Evolutionary conservation across 2,797 vertebrate species (phyloP).

Genomic region (Babyrousa celebensis): DNA sequence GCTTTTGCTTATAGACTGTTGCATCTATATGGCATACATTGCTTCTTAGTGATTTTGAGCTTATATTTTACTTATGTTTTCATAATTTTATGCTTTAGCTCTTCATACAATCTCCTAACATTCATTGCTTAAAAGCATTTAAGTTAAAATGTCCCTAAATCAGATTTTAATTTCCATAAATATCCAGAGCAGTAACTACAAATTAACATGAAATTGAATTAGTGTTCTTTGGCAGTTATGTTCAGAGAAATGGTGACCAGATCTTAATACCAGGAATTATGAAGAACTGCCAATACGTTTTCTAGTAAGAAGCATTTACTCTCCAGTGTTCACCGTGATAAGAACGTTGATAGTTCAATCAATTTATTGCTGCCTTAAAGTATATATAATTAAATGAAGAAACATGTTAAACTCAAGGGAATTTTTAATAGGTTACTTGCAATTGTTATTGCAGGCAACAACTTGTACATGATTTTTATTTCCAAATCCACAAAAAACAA

Average conservation of each 20-base stretch:
- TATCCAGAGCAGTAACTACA: constrained; percentile 75
- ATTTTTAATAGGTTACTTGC: constrained; percentile 98
- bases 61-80: constrained; percentile 73
- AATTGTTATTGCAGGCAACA: constrained; percentile 98
- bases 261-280: constrained; percentile 87
- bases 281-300: constrained; percentile 85
- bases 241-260: constrained; percentile 87
- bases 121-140: constrained; percentile 77
- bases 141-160: constrained; percentile 75
- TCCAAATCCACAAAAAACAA: constrained; percentile 96
- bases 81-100: constrained; percentile 12
- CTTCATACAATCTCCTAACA: constrained; percentile 72
- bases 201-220: constrained; percentile 86
- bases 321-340: constrained; percentile 86
- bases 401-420: constrained; percentile 93
- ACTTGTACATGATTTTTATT: constrained; percentile 95
- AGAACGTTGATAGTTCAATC: constrained; percentile 88
- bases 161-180: constrained; percentile 83
- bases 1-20: constrained; percentile 16
- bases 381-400: constrained; percentile 91
- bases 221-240: constrained; percentile 86
- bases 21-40: background rate
- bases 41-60: constrained; percentile 37
- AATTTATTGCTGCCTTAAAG: constrained; percentile 90
- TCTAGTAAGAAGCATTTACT: constrained; percentile 88